Evolutionary conservation across 2,113 vertebrate genomes (phyloP).

Genomic region (Regulus satrapa): DNA sequence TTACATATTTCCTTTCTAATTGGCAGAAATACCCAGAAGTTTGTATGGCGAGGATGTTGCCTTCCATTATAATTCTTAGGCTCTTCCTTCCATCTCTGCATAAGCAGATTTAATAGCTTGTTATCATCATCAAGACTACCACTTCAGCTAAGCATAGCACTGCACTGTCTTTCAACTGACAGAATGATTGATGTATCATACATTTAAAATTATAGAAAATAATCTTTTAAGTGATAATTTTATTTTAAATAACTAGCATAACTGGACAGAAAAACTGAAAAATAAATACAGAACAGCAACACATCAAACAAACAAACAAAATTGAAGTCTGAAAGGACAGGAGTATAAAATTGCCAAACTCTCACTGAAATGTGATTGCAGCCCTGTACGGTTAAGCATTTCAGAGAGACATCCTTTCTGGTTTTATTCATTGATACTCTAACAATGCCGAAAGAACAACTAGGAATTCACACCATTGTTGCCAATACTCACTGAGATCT

Average conservation of each 20-base stretch:
- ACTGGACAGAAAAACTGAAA: background rate
- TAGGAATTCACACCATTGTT: background rate
- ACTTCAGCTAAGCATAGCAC: background rate
- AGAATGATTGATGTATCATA: background rate
- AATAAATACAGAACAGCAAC: background rate
- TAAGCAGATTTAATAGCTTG: background rate
- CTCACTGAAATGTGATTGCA: background rate
- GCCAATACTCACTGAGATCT: background rate
- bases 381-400: background rate
- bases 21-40: background rate
- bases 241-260: background rate
- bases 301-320: background rate
- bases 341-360: background rate
- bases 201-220: slow-evolving; percentile 18
- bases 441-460: background rate
- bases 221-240: background rate
- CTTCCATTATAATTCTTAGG: background rate
- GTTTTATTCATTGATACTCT: background rate
- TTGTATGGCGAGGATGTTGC: background rate
- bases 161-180: background rate
- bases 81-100: background rate
- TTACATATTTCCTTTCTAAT: background rate
- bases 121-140: background rate
- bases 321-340: background rate
- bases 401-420: background rate